Evolutionary conservation across 2,888 invertebrate species (phyloP), one percentile per base, ranked within the genome.

Genomic region (Drosophila formosana): DNA sequence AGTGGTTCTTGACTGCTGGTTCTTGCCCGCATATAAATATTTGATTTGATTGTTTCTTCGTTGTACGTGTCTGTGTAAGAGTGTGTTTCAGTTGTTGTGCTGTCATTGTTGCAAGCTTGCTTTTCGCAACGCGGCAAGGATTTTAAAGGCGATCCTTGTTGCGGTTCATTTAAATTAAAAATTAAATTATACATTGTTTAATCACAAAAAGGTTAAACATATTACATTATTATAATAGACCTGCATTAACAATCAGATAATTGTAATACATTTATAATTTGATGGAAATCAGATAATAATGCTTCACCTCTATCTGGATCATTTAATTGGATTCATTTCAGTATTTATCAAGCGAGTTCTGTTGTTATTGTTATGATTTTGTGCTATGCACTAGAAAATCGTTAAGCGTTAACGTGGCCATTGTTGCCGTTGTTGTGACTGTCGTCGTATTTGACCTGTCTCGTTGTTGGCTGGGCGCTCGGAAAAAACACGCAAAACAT

Each of bases 1-100:
- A 50, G 64, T 43, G 50, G 65, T 60, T 57, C 51, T 62, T 72
- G 76, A 63, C 81, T 76, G 74, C 74, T 72, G 78, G 45, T 70
- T 67, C 32, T 57, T 66, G 83, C 88, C 79, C 84, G 84, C 87
- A 83, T 83, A 79, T 84, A 89, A 83, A 83, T 83, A 83, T 83
- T 83, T 83, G 88, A 83, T 83, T 83, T 88, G 82, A 81, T 89
- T 82, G 87, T 86, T 75, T 68, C 65, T 66, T 26, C 26, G 46
- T 23, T 41, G 51, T 51, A 55, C 58, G 65, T 73, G 49, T 47
- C 55, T 43, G 43, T 60, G 25, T 62, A n/a, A 9, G 34, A 11
- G 43, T 25, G 39, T 51, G 50, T 39, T 23, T 26, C 37, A 37
- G 62, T 73, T 75, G 55, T 75, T 78, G 55, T 41, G 52, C 62